phyloP scores from a whole-genome alignment of 1,140 invertebrate species.

The Pseudomyrmex gracilis region DNA sequence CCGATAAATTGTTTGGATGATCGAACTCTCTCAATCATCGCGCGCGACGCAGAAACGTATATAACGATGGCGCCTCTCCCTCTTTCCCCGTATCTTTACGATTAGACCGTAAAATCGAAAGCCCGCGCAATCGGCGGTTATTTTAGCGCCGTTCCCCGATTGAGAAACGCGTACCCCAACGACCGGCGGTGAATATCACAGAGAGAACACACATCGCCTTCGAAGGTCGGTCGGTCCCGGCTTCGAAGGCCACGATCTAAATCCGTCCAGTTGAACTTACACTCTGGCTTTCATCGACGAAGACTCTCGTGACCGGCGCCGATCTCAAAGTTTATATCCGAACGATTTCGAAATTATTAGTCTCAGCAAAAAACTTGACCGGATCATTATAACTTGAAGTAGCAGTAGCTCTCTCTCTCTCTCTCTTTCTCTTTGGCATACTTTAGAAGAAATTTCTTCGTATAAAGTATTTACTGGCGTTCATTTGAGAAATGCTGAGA shows the following conservation, averaged over 20 bases:
- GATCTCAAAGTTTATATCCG: slow-evolving; percentile 39
- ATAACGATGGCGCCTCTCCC: background rate
- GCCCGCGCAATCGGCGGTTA: slow-evolving; percentile 5
- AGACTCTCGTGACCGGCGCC: slow-evolving; percentile 9
- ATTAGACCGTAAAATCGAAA: slow-evolving; percentile 34
- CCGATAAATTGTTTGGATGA: background rate
- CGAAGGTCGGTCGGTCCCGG: slow-evolving; percentile 32
- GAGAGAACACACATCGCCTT: slow-evolving; percentile 37
- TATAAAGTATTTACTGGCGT: background rate
- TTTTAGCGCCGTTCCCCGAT: slow-evolving; percentile 21
- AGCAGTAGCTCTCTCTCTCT: too few relatives aligned
- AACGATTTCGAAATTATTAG: slow-evolving; percentile 17
- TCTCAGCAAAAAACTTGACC: background rate
- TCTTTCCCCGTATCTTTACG: background rate
- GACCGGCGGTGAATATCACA: background rate
- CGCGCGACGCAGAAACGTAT: background rate
- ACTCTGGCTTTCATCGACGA: slow-evolving; percentile 35
- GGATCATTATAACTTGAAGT: background rate
- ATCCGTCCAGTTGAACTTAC: slow-evolving; percentile 70
- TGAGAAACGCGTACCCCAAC: background rate
- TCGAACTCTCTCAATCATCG: background rate
- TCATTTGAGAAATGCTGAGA: background rate
- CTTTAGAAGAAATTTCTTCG: too few relatives aligned
- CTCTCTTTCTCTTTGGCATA: too few relatives aligned
- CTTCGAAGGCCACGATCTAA: slow-evolving; percentile 68